Conservation (phyloP, 2,888 invertebrate species). For the Sinotaia quadrata region DNA sequence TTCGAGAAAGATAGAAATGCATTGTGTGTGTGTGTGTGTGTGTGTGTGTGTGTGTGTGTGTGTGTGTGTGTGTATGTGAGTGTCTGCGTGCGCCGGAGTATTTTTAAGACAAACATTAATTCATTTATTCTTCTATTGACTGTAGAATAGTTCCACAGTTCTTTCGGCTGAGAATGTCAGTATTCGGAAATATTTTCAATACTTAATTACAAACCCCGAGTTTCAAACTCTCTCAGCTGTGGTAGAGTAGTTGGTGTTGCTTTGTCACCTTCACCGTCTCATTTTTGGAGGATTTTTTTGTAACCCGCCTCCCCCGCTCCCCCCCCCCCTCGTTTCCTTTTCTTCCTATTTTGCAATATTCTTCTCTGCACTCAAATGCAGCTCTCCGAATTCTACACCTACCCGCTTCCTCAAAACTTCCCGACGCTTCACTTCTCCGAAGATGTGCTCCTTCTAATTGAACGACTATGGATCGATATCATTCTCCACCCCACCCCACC, state of each 20-base stretch:
- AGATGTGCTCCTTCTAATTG: constrained; percentile 4
- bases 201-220: too few species aligned
- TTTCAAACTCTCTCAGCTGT: too few species aligned
- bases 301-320: neutral
- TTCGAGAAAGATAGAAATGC: too few species aligned
- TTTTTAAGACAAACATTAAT: too few species aligned
- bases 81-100: neutral
- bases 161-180: too few species aligned
- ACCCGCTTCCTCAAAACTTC: neutral
- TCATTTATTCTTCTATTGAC: too few species aligned
- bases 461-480: neutral
- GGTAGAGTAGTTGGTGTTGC: too few species aligned
- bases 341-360: neutral
- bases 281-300: neutral
- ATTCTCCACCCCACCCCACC: neutral
- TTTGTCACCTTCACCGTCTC: too few species aligned
- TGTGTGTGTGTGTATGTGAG: constrained; percentile 8
- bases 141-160: too few species aligned
- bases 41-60: constrained; percentile 8
- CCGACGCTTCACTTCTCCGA: neutral
- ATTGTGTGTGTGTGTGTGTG: constrained; percentile 11
- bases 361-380: neutral
- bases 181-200: too few species aligned
- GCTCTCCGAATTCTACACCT: too few species aligned
- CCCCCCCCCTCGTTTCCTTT: neutral